A percentile compares a stretch with the other conserved stretches of the same genome.
phyloP scores from a whole-genome alignment of 2,797 vertebrate species.

The Eulemur coronatus region DNA sequence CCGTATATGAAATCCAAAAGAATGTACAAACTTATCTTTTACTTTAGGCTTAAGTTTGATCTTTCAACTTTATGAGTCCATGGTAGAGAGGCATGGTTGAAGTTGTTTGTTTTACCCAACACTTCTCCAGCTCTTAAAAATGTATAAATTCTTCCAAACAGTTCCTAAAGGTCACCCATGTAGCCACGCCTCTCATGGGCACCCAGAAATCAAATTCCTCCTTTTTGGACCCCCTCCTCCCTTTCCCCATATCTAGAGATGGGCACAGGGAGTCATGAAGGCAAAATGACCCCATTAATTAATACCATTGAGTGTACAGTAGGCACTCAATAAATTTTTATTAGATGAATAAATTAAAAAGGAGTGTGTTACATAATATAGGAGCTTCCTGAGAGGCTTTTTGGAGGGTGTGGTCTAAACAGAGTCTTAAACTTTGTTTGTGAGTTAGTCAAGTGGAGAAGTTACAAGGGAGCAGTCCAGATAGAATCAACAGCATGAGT shows the following conservation, averaged over 20 bases:
- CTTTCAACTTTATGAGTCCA: not conserved
- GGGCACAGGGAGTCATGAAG: not conserved
- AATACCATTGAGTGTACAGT: not conserved
- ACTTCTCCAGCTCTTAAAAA: constrained; percentile 2
- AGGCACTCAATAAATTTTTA: not conserved
- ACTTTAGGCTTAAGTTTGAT: not conserved
- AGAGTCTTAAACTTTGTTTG: not conserved
- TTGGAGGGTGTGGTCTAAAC: not conserved
- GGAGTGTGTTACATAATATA: not conserved
- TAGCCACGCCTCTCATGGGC: not conserved
- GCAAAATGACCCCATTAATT: not conserved
- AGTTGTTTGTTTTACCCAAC: not conserved
- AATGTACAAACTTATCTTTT: not conserved
- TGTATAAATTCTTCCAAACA: not conserved
- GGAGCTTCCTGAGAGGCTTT: not conserved
- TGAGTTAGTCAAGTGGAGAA: not conserved
- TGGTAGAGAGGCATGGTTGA: not conserved
- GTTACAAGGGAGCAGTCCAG: not conserved
- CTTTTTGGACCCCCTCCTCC: not conserved
- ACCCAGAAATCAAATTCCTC: constrained; percentile 60
- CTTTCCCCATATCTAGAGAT: not conserved
- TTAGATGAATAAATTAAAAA: not conserved
- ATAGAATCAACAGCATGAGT: not conserved
- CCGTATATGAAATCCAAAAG: not conserved
- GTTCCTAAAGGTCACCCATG: not conserved